These are phyloP conservation scores for Dascillus cervinus DNA, from an alignment of 2,888 invertebrate genomes.

Conservation along the genomic window DNA sequence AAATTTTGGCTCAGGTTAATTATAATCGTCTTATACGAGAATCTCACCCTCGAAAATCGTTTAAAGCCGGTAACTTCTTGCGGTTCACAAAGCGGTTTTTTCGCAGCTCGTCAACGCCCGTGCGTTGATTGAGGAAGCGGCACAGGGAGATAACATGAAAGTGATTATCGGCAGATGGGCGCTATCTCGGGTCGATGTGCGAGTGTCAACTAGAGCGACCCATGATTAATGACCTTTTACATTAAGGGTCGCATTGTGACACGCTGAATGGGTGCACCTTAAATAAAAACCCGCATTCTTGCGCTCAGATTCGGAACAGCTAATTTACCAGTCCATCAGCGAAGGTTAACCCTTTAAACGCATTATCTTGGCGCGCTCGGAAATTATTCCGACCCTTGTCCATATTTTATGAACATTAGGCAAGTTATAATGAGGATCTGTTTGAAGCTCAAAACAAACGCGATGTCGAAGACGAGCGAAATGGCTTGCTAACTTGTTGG, in stretches of 20 bases:
- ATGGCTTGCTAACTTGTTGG: constrained; percentile 37
- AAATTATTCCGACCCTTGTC: constrained; percentile 27
- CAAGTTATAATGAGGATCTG: constrained; percentile 45
- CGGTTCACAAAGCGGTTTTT: constrained; percentile 29
- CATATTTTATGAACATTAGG: constrained; percentile 45
- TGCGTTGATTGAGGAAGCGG: constrained; percentile 26
- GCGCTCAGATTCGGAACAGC: constrained; percentile 5
- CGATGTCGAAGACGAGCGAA: constrained; percentile 29
- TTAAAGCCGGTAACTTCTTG: constrained; percentile 18
- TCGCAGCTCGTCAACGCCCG: constrained; percentile 30
- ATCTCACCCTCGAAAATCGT: too few relatives aligned
- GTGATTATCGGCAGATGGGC: constrained; percentile 40
- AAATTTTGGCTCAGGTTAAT: too few relatives aligned
- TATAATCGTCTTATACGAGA: too few relatives aligned
- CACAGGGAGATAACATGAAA: constrained; percentile 35
- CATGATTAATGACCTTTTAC: constrained; percentile 40
- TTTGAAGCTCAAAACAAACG: constrained; percentile 38
- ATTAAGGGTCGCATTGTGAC: constrained; percentile 39
- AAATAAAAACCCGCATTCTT: constrained; percentile 14
- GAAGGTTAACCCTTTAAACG: constrained; percentile 34
- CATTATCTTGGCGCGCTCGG: constrained; percentile 31
- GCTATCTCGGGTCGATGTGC: constrained; percentile 33
- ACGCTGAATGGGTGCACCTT: constrained; percentile 7
- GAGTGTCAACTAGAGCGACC: constrained; percentile 30
- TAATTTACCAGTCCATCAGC: constrained; percentile 1